Evolutionary conservation across 2,888 invertebrate species (phyloP), one percentile per base, ranked within the genome.

Genomic region (Hipparchia sbordonii): DNA sequence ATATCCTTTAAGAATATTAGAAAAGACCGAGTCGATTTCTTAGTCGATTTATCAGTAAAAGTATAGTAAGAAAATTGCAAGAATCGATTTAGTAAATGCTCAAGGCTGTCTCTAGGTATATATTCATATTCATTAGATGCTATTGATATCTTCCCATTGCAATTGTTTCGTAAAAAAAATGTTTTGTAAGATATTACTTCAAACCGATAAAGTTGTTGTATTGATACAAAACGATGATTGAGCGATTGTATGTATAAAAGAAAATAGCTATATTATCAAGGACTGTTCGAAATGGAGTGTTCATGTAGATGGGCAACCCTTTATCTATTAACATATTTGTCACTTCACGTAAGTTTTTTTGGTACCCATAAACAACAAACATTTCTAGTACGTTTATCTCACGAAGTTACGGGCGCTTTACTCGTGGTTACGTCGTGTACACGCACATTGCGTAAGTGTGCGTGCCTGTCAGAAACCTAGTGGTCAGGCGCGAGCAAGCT

Each of bases 241-340:
- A 62, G 76, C 74, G 72, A 77, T 69, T 70, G 75, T 61, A 72
- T 68, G 76, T 79, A 84, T 82, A 80, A 87, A 89, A 84, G 85
- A 85, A 82, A 85, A 83, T 80, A 79, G 83, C 75, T 72, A 72
- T 68, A 66, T 74, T 75, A 72, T 80, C 74, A 79, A 79, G 74
- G 79, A 82, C 84, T 86, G 84, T 85, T 84, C 78, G 80, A 82
- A 77, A 90, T 90, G 88, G 82, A 81, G 79, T 77, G 80, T 82
- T 79, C 79, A 76, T 77, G 81, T 77, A 79, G 79, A 75, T 84
- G 82, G 84, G 82, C 83, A 79, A 74, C 82, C 71, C 76, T 79
- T 66, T 79, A 79, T 56, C 72, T 84, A 71, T 76, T 84, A 70
- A 72, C 84, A 74, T 74, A 85, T 57, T 78, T 85, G 77, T 79